A percentile compares a stretch with the other conserved stretches of the same genome.
phyloP scores from a whole-genome alignment of 2,888 invertebrate genomes.

The Chouioia cunea region DNA sequence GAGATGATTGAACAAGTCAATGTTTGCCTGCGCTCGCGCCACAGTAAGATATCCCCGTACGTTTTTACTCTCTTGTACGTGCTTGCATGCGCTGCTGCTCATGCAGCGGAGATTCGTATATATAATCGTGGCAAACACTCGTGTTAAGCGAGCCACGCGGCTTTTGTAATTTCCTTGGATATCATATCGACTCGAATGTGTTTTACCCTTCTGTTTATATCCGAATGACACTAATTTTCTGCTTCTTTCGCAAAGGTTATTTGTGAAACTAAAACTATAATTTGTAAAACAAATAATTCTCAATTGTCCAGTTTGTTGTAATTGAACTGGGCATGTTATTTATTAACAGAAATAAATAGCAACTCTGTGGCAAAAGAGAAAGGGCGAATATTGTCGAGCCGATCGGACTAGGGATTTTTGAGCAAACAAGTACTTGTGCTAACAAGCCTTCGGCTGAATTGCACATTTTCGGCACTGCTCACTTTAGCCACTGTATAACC shows the following conservation, averaged over 20 bases:
- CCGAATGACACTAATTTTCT: too few species aligned
- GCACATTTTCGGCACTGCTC: slow-evolving; percentile 47
- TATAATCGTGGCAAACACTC: slow-evolving; percentile 26
- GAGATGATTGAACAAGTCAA: slow-evolving; percentile 68
- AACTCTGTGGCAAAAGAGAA: slow-evolving; percentile 26
- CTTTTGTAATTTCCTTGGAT: slow-evolving; percentile 16
- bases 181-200: not conserved
- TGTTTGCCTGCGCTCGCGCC: slow-evolving; percentile 62
- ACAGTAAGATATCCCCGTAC: too few species aligned
- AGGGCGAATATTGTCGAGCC: slow-evolving; percentile 14
- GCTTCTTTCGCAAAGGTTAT: too few species aligned
- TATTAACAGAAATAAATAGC: slow-evolving; percentile 44
- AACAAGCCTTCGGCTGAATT: slow-evolving; percentile 51
- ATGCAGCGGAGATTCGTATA: not conserved
- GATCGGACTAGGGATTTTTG: slow-evolving; percentile 42
- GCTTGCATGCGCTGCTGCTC: not conserved
- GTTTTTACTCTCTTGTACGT: too few species aligned
- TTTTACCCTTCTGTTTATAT: not conserved
- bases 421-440: slow-evolving; percentile 48
- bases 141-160: not conserved
- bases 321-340: too few species aligned
- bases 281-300: too few species aligned
- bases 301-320: too few species aligned
- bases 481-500: not conserved
- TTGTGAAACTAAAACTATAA: too few species aligned